Conservation (phyloP, 2,113 vertebrate species). For the Otolemur garnettii region DNA sequence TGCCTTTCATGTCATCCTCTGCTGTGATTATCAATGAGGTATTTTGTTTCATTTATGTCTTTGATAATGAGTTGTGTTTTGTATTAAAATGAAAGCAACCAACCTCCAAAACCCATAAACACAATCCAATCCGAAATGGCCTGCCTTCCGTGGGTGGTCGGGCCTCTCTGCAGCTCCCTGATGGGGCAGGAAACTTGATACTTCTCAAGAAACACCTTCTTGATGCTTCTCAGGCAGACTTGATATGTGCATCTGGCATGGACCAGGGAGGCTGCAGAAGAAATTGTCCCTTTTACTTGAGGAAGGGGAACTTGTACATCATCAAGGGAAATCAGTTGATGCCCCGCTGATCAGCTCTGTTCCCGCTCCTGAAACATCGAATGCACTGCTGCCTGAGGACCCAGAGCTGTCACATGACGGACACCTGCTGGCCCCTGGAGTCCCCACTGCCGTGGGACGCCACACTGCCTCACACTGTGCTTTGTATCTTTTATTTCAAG, state of each 20-base stretch:
- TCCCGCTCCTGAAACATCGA: background rate
- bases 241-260: background rate
- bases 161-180: background rate
- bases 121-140: too few species aligned
- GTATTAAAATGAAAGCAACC: background rate
- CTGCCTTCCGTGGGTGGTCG: accelerated
- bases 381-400: accelerated
- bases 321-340: background rate
- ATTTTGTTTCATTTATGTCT: background rate
- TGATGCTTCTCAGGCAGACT: background rate
- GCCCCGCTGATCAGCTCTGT: background rate
- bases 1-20: background rate
- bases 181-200: background rate
- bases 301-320: background rate
- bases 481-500: background rate
- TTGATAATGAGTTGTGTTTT: background rate
- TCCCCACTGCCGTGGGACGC: accelerated
- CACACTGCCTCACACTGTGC: background rate
- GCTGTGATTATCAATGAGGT: too few species aligned
- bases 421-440: too few species aligned
- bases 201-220: background rate
- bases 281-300: background rate
- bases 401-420: background rate
- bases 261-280: background rate
- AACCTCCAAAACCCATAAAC: background rate